A percentile compares a stretch with the other conserved stretches of the same genome.
phyloP scores from a whole-genome alignment of 1,140 invertebrate species.

The Pogonus chalceus region DNA sequence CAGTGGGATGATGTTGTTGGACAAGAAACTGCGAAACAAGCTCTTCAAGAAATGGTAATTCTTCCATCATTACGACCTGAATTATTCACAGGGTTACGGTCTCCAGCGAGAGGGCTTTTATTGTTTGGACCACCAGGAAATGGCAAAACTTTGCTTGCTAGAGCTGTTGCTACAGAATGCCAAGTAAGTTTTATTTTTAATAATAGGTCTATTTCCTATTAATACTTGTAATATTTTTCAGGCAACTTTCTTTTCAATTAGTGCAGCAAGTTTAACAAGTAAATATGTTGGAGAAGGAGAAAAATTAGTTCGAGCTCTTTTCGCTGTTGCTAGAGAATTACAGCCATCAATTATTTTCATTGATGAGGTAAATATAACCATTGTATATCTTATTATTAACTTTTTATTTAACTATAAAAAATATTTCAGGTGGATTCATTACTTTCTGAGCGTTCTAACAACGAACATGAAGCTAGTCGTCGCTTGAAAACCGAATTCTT shows the following conservation, averaged over 20 bases:
- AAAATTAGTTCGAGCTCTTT: conserved; percentile 91
- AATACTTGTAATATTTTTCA: conserved; percentile 32
- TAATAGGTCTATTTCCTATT: not conserved
- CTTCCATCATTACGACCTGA: conserved; percentile 90
- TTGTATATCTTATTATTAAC: not conserved
- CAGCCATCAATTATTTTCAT: conserved; percentile 94
- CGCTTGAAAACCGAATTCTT: conserved; percentile 98
- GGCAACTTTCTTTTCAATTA: conserved; percentile 96
- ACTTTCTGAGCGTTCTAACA: conserved; percentile 78
- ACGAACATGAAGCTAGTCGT: conserved; percentile 91
- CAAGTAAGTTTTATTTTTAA: conserved; percentile 31
- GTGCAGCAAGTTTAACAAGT: conserved; percentile 93
- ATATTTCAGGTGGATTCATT: conserved; percentile 65
- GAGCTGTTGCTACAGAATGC: conserved; percentile 85
- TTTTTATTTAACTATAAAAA: not conserved
- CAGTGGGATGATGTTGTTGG: conserved; percentile 92
- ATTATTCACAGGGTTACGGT: conserved; percentile 83
- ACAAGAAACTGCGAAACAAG: conserved; percentile 85
- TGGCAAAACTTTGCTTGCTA: conserved; percentile 83
- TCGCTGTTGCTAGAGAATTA: conserved; percentile 84
- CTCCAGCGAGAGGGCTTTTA: conserved; percentile 83
- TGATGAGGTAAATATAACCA: conserved; percentile 57
- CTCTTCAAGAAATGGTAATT: conserved; percentile 95
- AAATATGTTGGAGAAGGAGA: conserved; percentile 98
- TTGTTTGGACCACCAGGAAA: conserved; percentile 90